Evolutionary conservation across 2,888 invertebrate species (phyloP).

Genomic region (Stenodera caucasica): DNA sequence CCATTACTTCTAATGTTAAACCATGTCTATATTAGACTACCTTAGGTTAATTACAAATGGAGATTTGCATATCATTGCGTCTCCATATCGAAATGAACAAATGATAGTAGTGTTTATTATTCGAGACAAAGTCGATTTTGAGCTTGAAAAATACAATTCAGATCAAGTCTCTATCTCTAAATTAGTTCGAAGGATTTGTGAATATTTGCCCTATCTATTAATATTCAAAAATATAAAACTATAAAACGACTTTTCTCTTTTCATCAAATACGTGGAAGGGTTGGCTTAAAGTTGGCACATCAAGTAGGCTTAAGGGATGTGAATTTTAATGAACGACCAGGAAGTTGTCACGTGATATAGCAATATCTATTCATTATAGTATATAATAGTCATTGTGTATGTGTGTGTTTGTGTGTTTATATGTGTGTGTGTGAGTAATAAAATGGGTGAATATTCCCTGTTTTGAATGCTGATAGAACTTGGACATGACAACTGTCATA

Average conservation of each 20-base stretch:
- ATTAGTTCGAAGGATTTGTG: too few species aligned
- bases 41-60: conserved; percentile 34
- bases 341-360: conserved; percentile 24
- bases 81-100: conserved; percentile 15
- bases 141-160: too few species aligned
- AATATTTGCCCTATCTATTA: too few species aligned
- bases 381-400: too few species aligned
- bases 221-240: too few species aligned
- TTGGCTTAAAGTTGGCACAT: conserved; percentile 9
- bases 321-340: conserved; percentile 32
- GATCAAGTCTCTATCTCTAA: too few species aligned
- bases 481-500: background rate
- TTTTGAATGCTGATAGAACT: background rate
- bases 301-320: conserved; percentile 25
- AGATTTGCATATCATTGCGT: conserved; percentile 37
- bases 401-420: too few species aligned
- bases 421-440: too few species aligned
- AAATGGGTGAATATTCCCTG: background rate
- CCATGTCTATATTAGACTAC: conserved; percentile 31
- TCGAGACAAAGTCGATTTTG: too few species aligned
- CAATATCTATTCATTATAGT: conserved; percentile 29
- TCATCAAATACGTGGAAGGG: too few species aligned
- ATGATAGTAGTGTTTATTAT: conserved; percentile 16
- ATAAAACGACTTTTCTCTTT: too few species aligned
- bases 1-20: conserved; percentile 32